phyloP scores from a whole-genome alignment of 1,140 invertebrate species.

The Eumeta japonica region DNA sequence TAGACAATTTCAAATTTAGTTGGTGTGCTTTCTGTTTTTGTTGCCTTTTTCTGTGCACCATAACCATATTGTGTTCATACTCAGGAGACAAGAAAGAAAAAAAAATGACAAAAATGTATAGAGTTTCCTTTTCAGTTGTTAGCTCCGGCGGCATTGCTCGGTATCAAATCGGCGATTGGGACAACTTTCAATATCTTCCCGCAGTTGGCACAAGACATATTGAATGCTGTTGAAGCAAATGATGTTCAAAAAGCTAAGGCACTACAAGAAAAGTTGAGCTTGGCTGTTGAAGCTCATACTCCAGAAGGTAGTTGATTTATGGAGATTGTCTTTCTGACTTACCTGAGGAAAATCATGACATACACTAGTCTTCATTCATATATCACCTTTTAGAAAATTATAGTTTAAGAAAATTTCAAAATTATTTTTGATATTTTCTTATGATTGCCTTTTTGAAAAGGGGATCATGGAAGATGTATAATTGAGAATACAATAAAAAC shows the following conservation, averaged over 20 bases:
- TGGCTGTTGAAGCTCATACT: slow-evolving; percentile 36
- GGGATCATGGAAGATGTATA: too few relatives aligned
- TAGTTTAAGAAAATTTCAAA: too few relatives aligned
- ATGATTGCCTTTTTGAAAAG: too few relatives aligned
- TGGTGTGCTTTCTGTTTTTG: background rate
- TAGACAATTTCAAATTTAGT: too few relatives aligned
- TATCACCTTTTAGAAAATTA: too few relatives aligned
- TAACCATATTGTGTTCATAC: too few relatives aligned
- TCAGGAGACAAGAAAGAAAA: too few relatives aligned
- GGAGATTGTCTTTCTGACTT: too few relatives aligned
- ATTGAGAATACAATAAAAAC: too few relatives aligned
- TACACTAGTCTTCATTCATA: too few relatives aligned
- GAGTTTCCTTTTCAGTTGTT: slow-evolving; percentile 59
- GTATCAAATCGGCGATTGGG: slow-evolving; percentile 68
- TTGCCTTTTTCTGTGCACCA: slow-evolving; percentile 3
- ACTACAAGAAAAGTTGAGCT: slow-evolving; percentile 36
- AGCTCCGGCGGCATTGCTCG: slow-evolving; percentile 60
- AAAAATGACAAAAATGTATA: slow-evolving; percentile 1
- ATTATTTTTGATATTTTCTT: too few relatives aligned
- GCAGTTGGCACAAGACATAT: slow-evolving; percentile 29
- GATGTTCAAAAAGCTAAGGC: slow-evolving; percentile 26
- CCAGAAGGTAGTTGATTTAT: slow-evolving; percentile 49
- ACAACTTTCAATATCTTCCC: slow-evolving; percentile 64
- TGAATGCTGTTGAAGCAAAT: slow-evolving; percentile 27
- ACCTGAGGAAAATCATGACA: too few relatives aligned